These are phyloP conservation scores for Hypotaenidia okinawae DNA, from an alignment of 2,797 vertebrate species.

Conservation along the genomic window DNA sequence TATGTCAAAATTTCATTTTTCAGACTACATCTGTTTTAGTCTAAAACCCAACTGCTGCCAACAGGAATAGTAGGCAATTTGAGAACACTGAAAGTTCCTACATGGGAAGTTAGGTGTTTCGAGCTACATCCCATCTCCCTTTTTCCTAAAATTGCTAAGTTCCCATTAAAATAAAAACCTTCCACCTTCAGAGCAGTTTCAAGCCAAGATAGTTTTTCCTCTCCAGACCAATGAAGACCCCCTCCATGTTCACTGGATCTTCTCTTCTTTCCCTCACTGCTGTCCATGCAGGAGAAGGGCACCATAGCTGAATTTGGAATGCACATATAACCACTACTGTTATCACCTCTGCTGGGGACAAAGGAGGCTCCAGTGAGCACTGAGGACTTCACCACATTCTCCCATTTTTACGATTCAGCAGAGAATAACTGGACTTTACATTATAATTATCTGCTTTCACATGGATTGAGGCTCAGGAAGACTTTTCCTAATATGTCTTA, in stretches of 20 bases:
- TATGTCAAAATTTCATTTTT: background rate
- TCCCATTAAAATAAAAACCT: background rate
- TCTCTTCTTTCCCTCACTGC: background rate
- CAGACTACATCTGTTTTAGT: background rate
- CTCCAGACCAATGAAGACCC: background rate
- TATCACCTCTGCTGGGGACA: background rate
- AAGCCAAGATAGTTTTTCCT: background rate
- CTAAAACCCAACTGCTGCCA: background rate
- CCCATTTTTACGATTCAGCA: background rate
- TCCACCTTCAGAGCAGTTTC: background rate
- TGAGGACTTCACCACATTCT: background rate
- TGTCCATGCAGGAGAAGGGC: background rate
- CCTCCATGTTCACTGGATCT: background rate
- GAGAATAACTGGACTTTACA: background rate
- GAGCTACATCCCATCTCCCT: background rate
- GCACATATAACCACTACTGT: background rate
- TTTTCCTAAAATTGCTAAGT: background rate
- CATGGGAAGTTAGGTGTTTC: background rate
- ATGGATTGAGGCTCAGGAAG: fast-evolving
- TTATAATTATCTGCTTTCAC: background rate
- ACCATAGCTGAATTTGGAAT: background rate
- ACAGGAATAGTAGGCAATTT: background rate
- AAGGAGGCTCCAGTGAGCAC: background rate
- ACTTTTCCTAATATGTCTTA: background rate
- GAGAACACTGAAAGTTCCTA: background rate